Percentiles rank a stretch among this genome's conserved stretches.
Conservation (phyloP, 2,113 vertebrate species). For the Aphyosemion australe region DNA sequence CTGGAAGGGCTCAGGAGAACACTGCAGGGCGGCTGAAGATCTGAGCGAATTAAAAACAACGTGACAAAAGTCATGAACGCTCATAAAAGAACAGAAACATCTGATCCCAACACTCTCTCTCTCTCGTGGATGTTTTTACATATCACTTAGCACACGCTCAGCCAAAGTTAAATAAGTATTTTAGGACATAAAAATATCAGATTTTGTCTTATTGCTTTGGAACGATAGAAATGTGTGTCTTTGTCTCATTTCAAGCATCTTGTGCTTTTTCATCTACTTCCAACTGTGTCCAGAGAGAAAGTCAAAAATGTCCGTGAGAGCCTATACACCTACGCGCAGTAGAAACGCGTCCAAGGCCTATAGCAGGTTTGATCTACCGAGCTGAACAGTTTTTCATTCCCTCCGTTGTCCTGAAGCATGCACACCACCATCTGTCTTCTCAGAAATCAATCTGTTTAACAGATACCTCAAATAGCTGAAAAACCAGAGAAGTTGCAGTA, state of each 20-base stretch:
- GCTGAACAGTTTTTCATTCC: constrained; percentile 81
- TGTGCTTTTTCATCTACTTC: constrained; percentile 66
- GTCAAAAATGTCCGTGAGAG: constrained; percentile 71
- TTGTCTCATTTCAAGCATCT: constrained; percentile 59
- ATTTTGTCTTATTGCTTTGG: constrained; percentile 47
- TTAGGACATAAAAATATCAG: constrained; percentile 15
- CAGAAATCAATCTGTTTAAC: constrained; percentile 82
- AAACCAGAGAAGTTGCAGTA: constrained; percentile 75
- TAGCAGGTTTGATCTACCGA: constrained; percentile 80
- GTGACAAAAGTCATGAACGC: too few relatives aligned
- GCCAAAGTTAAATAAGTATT: constrained; percentile 11
- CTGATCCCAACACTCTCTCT: too few relatives aligned
- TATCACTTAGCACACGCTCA: too few relatives aligned
- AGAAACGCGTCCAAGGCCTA: constrained; percentile 71
- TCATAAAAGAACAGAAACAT: too few relatives aligned
- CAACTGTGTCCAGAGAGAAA: constrained; percentile 75
- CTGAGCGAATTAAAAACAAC: constrained; percentile 10
- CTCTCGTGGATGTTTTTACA: too few relatives aligned
- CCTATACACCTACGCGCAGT: constrained; percentile 66
- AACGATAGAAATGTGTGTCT: constrained; percentile 39
- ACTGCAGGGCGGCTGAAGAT: background rate
- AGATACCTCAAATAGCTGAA: constrained; percentile 82
- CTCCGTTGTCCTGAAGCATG: constrained; percentile 75
- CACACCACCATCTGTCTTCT: constrained; percentile 80
- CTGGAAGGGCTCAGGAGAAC: constrained; percentile 17